Conservation (phyloP, 2,888 invertebrate species). For the Ctenicera cuprea region DNA sequence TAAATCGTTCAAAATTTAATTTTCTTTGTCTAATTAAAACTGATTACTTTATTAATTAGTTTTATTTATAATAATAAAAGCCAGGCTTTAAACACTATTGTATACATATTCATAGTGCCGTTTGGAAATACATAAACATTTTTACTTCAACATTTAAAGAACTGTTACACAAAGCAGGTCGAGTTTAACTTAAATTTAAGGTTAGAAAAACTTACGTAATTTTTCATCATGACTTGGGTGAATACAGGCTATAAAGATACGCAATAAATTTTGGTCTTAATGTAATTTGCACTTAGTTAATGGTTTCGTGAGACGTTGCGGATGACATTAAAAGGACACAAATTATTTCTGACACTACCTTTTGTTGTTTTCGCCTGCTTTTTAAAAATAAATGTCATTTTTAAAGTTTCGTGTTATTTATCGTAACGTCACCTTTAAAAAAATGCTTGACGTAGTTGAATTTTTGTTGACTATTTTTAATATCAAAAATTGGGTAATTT, state of each 20-base stretch:
- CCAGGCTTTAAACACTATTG: too few species aligned
- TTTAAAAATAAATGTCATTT: conserved; percentile 33
- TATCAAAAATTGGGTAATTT: conserved; percentile 64
- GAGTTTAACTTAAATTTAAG: conserved; percentile 12
- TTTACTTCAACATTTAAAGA: not conserved
- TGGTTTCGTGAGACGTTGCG: conserved; percentile 39
- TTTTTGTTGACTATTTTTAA: conserved; percentile 55
- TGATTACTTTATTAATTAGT: too few species aligned
- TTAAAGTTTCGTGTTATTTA: not conserved
- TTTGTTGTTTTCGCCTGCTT: conserved; percentile 29
- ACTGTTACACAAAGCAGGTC: conserved; percentile 10
- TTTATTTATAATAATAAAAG: too few species aligned
- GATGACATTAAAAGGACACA: conserved; percentile 35
- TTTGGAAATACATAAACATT: too few species aligned
- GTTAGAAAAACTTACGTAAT: conserved; percentile 37
- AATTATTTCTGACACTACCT: conserved; percentile 40
- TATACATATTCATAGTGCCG: too few species aligned
- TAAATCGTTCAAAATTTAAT: too few species aligned
- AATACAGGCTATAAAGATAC: conserved; percentile 31
- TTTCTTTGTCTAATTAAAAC: too few species aligned
- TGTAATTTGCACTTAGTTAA: conserved; percentile 60
- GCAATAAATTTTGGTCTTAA: conserved; percentile 55
- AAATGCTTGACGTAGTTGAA: not conserved
- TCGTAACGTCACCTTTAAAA: too few species aligned
- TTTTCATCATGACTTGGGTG: conserved; percentile 34